Evolutionary conservation across 1,140 invertebrate genomes (phyloP).

Genomic region (Pogonognathellus flavescens): DNA sequence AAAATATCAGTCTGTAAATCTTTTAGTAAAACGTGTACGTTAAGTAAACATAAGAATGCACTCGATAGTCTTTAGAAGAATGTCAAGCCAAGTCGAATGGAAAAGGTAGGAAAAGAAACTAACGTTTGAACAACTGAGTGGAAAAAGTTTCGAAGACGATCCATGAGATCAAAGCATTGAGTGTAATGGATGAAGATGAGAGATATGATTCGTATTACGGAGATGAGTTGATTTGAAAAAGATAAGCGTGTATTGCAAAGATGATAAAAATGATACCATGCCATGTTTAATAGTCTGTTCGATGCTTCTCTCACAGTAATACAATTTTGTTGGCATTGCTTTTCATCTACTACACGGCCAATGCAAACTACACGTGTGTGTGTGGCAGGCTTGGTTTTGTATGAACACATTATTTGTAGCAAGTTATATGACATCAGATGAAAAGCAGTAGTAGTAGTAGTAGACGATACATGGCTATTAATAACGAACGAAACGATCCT

Average conservation of each 20-base stretch:
- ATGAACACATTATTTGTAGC: no score
- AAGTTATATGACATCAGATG: no score
- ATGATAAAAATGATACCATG: neutral
- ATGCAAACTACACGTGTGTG: no score
- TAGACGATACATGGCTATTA: no score
- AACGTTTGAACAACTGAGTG: neutral
- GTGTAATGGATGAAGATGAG: slow-evolving; percentile 21
- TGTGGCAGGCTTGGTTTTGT: no score
- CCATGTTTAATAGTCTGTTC: neutral
- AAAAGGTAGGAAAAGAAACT: neutral
- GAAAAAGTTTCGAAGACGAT: slow-evolving; percentile 7
- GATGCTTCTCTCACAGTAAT: neutral
- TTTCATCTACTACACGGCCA: no score
- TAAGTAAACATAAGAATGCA: neutral
- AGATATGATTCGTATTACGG: no score
- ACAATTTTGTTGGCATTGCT: slow-evolving; percentile 3
- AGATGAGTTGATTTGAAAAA: slow-evolving; percentile 4
- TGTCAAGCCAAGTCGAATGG: neutral
- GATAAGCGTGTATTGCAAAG: neutral
- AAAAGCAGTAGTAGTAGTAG: no score
- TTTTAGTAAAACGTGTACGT: neutral
- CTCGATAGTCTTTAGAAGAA: neutral
- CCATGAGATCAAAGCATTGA: slow-evolving; percentile 6
- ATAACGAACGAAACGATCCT: no score
- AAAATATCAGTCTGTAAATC: neutral